phyloP scores from a whole-genome alignment of 35 echinoderm and acorn worm species.

The Eucidaris tribuloides region DNA sequence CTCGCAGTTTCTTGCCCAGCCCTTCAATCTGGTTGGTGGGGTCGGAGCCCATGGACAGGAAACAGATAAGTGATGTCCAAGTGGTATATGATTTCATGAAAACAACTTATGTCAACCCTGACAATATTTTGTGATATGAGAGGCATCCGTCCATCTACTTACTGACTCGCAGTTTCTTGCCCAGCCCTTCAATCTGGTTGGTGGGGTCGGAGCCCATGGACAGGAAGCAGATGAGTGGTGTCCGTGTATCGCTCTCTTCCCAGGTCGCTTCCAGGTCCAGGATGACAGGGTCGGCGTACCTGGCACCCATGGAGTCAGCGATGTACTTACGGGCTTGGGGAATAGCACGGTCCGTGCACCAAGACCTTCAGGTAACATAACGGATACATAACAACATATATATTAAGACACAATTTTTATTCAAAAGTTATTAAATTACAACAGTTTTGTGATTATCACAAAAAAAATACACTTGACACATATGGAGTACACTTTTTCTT shows the following conservation, averaged over 20 bases:
- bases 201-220: constrained; percentile 99
- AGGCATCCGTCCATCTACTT: too few relatives aligned
- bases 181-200: constrained; percentile 93
- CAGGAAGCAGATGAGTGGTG: constrained; percentile 97
- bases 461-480: too few relatives aligned
- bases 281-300: constrained; percentile 96
- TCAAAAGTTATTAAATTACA: too few relatives aligned
- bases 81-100: too few relatives aligned
- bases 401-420: too few relatives aligned
- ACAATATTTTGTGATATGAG: too few relatives aligned
- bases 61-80: constrained; percentile 95
- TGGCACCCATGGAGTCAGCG: constrained; percentile 72
- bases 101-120: too few relatives aligned
- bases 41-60: constrained; percentile 99
- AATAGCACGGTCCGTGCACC: constrained; percentile 94
- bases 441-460: too few relatives aligned
- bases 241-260: constrained; percentile 90
- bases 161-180: constrained; percentile 97
- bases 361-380: constrained; percentile 51
- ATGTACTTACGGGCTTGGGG: constrained; percentile 98
- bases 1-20: constrained; percentile 94
- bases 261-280: constrained; percentile 94
- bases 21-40: constrained; percentile 97
- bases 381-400: background rate
- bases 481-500: too few relatives aligned